Percentiles rank a stretch among this genome's conserved stretches.
phyloP scores from a whole-genome alignment of 2,797 vertebrate genomes.

The Triplophysa yarkandensis region DNA sequence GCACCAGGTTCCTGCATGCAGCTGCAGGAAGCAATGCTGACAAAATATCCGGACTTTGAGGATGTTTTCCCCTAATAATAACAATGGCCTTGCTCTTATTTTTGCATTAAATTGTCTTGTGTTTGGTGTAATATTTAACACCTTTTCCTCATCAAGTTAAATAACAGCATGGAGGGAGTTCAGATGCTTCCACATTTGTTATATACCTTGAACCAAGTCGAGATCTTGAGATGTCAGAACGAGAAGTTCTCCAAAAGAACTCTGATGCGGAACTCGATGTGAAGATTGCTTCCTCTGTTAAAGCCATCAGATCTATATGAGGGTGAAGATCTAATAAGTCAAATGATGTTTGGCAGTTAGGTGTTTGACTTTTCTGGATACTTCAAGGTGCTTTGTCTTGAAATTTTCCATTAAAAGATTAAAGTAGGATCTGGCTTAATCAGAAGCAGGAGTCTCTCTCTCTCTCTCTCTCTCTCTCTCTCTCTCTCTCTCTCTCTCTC shows the following conservation, averaged over 20 bases:
- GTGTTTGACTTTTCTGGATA: constrained; percentile 4
- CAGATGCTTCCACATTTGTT: background rate
- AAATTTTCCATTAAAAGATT: background rate
- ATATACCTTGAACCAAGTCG: constrained; percentile 9
- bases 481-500: constrained; percentile 7
- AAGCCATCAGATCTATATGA: constrained; percentile 40
- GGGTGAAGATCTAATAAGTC: constrained; percentile 11
- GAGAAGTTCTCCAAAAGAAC: constrained; percentile 6
- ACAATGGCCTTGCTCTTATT: background rate
- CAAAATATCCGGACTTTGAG: constrained; percentile 20
- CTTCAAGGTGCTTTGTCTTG: background rate
- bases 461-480: background rate
- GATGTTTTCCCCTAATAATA: constrained; percentile 29
- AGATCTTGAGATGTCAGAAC: constrained; percentile 22
- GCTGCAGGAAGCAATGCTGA: constrained; percentile 29
- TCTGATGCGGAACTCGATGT: constrained; percentile 12
- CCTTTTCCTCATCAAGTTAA: constrained; percentile 3
- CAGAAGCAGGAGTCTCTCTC: constrained; percentile 3
- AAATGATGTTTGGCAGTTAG: constrained; percentile 21
- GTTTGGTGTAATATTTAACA: background rate
- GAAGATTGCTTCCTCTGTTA: constrained; percentile 42
- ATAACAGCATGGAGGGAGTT: constrained; percentile 25
- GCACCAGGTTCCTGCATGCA: constrained; percentile 13
- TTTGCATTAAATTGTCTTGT: background rate
- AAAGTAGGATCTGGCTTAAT: constrained; percentile 12